Evolutionary conservation across 2,888 invertebrate genomes (phyloP), one percentile per base, ranked within the genome.

Genomic region (Bibio marci): DNA sequence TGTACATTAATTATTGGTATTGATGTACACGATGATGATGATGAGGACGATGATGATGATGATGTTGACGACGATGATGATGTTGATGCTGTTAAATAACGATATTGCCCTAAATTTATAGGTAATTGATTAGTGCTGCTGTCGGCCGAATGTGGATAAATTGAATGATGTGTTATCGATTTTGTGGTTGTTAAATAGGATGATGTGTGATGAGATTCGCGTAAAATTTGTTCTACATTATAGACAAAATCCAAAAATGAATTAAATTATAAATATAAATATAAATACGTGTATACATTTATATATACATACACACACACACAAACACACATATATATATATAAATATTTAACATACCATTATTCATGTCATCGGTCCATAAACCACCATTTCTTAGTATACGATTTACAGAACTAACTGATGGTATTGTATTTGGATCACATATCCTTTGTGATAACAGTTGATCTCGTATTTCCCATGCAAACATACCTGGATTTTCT

Each of bases 401-500:
- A 48, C 92, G 70, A 65, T 94, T 94, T 41, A 94, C 91, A 1
- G 90, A 91, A 44, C 90, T 90, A 49, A 94, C 90, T 8, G 90
- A 90, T 2, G 94, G 94, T 49, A 91, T 83, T 44, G 81, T 80
- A 58, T 80, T 81, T 0, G 85, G 82, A 58, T 91, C 91, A 54
- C 91, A 92, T 47, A 91, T 81, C 41, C 90, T 73, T 52, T 91
- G 90, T 34, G 83, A 76, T 39, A 92, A 74, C 46, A 94, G 68
- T 50, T 86, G 77, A 60, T 94, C 85, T 0, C 92, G 70, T 46
- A 94, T 92, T 67, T 94, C 94, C 91, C 92, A 94, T 10, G 92
- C 92, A 59, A 94, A 92, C 77, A 92, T 85, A 5, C 88, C 86
- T 1, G 92, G 92, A 61, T 92, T 91, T 58, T 92, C 90, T 55